A percentile compares a stretch with the other conserved stretches of the same genome.
Conservation (phyloP, 2,888 invertebrate species). For the Entomobrya multifasciata region DNA sequence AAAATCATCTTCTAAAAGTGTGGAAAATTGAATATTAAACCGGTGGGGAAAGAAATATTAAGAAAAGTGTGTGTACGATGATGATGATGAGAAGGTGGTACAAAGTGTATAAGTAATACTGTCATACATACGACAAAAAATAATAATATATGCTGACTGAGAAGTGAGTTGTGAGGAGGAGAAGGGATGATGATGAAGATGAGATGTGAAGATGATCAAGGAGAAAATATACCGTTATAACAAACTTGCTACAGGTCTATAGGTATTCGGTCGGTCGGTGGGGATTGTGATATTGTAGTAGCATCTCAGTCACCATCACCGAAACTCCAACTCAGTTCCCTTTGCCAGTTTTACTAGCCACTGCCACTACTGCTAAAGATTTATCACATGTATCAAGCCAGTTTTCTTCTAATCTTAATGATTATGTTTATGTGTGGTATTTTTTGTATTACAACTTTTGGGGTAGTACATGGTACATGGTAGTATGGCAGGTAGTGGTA, state of each 20-base stretch:
- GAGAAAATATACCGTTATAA: constrained; percentile 58
- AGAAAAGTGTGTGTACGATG: constrained; percentile 12
- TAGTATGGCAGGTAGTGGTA: too few species aligned
- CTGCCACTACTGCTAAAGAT: not conserved
- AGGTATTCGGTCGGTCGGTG: too few species aligned
- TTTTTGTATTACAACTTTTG: too few species aligned
- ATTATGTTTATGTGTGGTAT: not conserved
- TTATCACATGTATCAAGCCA: not conserved
- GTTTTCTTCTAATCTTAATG: constrained; percentile 16
- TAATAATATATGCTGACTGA: constrained; percentile 23
- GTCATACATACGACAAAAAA: not conserved
- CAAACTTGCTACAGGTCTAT: constrained; percentile 57
- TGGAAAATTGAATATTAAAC: constrained; percentile 28
- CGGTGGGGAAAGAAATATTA: constrained; percentile 21
- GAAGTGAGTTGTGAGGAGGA: too few species aligned
- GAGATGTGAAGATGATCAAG: constrained; percentile 55
- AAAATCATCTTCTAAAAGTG: constrained; percentile 1
- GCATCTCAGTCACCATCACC: too few species aligned
- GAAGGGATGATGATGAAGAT: constrained; percentile 46
- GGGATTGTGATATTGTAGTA: too few species aligned
- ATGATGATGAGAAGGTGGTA: not conserved
- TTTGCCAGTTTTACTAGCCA: not conserved
- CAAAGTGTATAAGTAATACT: not conserved
- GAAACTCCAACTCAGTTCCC: too few species aligned
- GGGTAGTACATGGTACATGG: too few species aligned